Conservation (phyloP, 2,888 invertebrate genomes). For the Nebria salina region DNA sequence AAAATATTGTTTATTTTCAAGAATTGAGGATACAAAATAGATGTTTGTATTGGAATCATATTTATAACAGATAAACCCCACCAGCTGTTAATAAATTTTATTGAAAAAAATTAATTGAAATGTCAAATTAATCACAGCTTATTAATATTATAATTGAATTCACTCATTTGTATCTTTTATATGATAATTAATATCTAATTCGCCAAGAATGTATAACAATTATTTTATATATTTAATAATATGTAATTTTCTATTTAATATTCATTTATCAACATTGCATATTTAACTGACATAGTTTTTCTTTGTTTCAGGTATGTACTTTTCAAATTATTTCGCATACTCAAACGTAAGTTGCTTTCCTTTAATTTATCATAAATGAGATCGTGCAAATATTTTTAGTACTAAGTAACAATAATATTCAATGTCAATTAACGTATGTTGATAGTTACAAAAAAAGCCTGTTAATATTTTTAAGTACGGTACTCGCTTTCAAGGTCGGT, state of each 20-base stretch:
- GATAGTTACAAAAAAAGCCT: not conserved
- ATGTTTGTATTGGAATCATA: too few relatives aligned
- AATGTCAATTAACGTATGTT: not conserved
- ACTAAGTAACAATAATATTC: not conserved
- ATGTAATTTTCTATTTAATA: not conserved
- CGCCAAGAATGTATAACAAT: not conserved
- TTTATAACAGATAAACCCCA: not conserved
- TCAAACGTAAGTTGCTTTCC: not conserved
- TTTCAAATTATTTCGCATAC: not conserved
- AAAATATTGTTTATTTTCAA: too few relatives aligned
- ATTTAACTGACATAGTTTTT: not conserved
- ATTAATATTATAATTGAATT: not conserved
- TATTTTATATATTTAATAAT: not conserved
- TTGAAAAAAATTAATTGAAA: not conserved
- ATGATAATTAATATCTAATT: not conserved
- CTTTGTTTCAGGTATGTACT: slow-evolving; percentile 3
- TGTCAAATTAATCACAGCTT: not conserved
- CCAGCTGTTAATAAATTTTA: not conserved
- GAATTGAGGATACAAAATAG: too few relatives aligned
- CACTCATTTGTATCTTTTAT: not conserved
- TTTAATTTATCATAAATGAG: not conserved
- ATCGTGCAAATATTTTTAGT: not conserved
- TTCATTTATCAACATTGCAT: not conserved
- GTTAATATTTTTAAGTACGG: not conserved
- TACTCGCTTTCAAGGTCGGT: not conserved